These are phyloP conservation scores for Ischnus inquisitorius DNA, from an alignment of 2,888 invertebrate genomes.

Conservation along the genomic window DNA sequence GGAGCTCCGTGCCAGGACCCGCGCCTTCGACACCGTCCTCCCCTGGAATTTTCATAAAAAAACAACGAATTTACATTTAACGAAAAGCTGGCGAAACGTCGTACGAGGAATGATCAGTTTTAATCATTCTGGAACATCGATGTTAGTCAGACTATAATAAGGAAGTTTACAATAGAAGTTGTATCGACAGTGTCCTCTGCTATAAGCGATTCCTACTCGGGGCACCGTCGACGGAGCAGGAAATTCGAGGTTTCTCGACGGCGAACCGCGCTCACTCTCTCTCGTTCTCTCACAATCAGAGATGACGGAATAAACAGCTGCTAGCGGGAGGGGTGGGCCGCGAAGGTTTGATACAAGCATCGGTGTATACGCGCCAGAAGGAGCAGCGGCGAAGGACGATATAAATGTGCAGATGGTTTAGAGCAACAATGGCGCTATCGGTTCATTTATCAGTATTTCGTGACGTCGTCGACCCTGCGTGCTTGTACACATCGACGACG, in stretches of 20 bases:
- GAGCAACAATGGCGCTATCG: slow-evolving; percentile 83
- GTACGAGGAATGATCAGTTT: slow-evolving; percentile 23
- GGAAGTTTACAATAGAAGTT: slow-evolving; percentile 35
- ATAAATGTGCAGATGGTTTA: slow-evolving; percentile 80
- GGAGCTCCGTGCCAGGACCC: slow-evolving; percentile 84
- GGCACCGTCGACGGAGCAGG: slow-evolving; percentile 35
- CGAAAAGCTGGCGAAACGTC: background rate
- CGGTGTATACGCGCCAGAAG: slow-evolving; percentile 58
- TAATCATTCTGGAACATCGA: slow-evolving; percentile 44
- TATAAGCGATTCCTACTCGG: slow-evolving; percentile 44
- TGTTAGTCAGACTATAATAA: slow-evolving; percentile 40
- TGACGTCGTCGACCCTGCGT: slow-evolving; percentile 73
- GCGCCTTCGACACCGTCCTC: slow-evolving; percentile 85
- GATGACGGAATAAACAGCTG: slow-evolving; percentile 64
- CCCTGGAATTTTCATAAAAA: slow-evolving; percentile 86
- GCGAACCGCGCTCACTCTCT: slow-evolving; percentile 22
- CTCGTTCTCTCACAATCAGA: slow-evolving; percentile 56
- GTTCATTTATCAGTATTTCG: slow-evolving; percentile 84
- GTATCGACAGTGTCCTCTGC: slow-evolving; percentile 15
- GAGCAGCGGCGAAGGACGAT: slow-evolving; percentile 69
- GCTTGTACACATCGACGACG: slow-evolving; percentile 67
- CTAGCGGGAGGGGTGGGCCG: slow-evolving; percentile 46
- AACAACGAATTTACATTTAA: slow-evolving; percentile 40
- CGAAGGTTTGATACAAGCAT: slow-evolving; percentile 57
- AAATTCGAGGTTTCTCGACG: slow-evolving; percentile 57